Evolutionary conservation across 2,888 invertebrate species (phyloP).

Genomic region (Leucozona laternaria): DNA sequence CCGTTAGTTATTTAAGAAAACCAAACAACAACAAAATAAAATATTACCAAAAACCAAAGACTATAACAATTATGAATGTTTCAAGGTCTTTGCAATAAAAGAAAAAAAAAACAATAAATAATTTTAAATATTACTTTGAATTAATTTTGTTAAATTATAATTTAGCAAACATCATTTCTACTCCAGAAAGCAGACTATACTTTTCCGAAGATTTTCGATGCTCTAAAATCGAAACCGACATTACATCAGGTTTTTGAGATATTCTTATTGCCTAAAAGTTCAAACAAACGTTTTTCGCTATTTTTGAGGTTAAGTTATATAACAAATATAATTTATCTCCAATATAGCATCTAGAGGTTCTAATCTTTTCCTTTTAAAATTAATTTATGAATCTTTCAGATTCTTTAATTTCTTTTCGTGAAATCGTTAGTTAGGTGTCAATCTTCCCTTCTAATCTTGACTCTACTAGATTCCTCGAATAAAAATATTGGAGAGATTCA

Average conservation of each 20-base stretch:
- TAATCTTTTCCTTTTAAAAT: too few species aligned
- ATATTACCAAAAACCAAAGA: constrained; percentile 26
- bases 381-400: too few species aligned
- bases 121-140: constrained; percentile 2
- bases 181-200: neutral
- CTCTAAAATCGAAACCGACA: neutral
- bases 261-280: neutral
- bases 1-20: constrained; percentile 72
- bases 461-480: too few species aligned
- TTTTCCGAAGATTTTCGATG: neutral
- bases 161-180: neutral
- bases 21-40: constrained; percentile 36
- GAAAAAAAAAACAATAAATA: constrained; percentile 7
- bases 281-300: neutral
- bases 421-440: too few species aligned
- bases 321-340: too few species aligned
- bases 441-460: too few species aligned
- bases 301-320: too few species aligned
- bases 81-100: constrained; percentile 19
- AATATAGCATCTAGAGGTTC: too few species aligned
- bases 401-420: too few species aligned
- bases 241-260: neutral
- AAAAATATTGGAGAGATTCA: too few species aligned
- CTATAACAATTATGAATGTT: constrained; percentile 14
- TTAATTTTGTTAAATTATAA: constrained; percentile 1